phyloP scores from a whole-genome alignment of 2,797 vertebrate species.

The Leptatherina wallacei region DNA sequence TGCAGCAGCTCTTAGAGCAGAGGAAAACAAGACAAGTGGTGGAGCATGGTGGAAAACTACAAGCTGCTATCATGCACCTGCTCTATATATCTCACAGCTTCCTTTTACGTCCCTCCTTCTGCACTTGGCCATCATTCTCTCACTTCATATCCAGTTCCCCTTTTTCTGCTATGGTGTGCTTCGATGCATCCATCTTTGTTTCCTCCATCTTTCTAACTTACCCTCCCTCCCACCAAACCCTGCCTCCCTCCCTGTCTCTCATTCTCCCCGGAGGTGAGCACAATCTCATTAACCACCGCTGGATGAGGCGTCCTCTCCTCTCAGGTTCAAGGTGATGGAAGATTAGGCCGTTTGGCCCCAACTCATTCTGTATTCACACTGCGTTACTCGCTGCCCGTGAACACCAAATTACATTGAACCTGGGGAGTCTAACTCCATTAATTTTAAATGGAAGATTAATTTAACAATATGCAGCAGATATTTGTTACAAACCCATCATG shows the following conservation, averaged over 20 bases:
- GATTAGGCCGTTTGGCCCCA: constrained; percentile 96
- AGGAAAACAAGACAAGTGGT: constrained; percentile 79
- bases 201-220: constrained; percentile 58
- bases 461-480: constrained; percentile 99
- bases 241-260: constrained; percentile 63
- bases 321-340: constrained; percentile 99
- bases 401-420: constrained; percentile 99
- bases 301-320: constrained; percentile 95
- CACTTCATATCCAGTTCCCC: constrained; percentile 57
- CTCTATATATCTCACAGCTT: constrained; percentile 56
- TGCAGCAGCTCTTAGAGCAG: constrained; percentile 88
- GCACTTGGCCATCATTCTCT: constrained; percentile 56
- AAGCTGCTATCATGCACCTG: constrained; percentile 84
- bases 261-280: constrained; percentile 90
- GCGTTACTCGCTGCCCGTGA: constrained; percentile 91
- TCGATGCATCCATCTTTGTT: constrained; percentile 69
- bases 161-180: constrained; percentile 38
- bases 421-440: constrained; percentile 99
- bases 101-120: constrained; percentile 37
- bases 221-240: constrained; percentile 38
- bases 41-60: constrained; percentile 74
- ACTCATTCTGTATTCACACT: constrained; percentile 94
- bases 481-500: constrained; percentile 99
- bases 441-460: constrained; percentile 99
- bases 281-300: constrained; percentile 98